Evolutionary conservation across 2,888 invertebrate species (phyloP), one percentile per base, ranked within the genome.

Genomic region (Lottia scabra): DNA sequence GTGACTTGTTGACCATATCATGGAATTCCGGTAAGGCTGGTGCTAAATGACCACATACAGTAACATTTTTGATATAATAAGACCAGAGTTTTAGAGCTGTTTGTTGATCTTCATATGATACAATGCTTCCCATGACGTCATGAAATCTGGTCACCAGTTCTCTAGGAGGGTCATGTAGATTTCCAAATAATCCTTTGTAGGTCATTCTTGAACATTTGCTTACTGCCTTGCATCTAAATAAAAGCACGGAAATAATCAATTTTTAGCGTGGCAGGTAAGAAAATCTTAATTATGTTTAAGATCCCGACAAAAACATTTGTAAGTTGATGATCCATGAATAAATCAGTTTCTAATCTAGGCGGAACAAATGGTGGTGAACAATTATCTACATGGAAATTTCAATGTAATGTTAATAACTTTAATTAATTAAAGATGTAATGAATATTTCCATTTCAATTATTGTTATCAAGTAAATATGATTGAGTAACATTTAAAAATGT

Each of bases 331-430:
- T n/a, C n/a, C n/a, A n/a, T n/a, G n/a, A n/a, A n/a, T n/a, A n/a
- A n/a, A n/a, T n/a, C n/a, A n/a, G 30, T 30, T 30, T 30, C 6
- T 30, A 6, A 30, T 30, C 30, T 30, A 6, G 2, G 30, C 6
- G 30, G 30, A 30, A 30, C 2, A 30, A 2, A 4, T 30, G 30
- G 6, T 30, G 30, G 30, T 30, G 30, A 93, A 1, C 96, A 94
- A 71, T n/a, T n/a, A n/a, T n/a, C n/a, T n/a, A n/a, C n/a, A n/a
- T n/a, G n/a, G n/a, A n/a, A n/a, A n/a, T n/a, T n/a, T n/a, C n/a
- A n/a, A n/a, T n/a, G n/a, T n/a, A n/a, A n/a, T n/a, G n/a, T n/a
- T n/a, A n/a, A n/a, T n/a, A n/a, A n/a, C n/a, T n/a, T n/a, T n/a
- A n/a, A n/a, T n/a, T n/a, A n/a, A n/a, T n/a, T n/a, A n/a, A n/a